Base-by-base conservation (phyloP, 2,888 invertebrate species). In the Limenitis arthemis region DNA sequence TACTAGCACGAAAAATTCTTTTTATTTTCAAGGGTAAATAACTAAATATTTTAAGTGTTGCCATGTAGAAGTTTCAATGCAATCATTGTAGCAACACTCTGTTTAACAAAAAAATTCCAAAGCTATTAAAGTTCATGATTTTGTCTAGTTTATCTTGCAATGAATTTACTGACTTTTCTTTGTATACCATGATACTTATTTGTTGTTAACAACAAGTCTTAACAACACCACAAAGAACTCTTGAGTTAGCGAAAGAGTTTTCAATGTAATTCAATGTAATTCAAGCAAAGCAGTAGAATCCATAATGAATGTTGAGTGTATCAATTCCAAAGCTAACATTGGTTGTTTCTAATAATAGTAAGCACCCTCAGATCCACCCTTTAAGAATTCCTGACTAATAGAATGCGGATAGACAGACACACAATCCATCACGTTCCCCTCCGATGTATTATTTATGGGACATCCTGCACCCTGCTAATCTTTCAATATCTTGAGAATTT, bases 401-500 rank as follows among this genome's bases (percentile, higher is more conserved):
- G 85, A 86, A 86, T 80, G 78, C 74, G 80, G 74, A 82, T 76
- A 78, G 72, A 75, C 70, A 73, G 82, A 79, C 79, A 79, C 74
- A 77, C 81, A 72, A 86, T 86, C 85, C 82, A 86, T 86, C 85
- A 86, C 79, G 44, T 59, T 77, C 83, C 82, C 77, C 75, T 72
- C 73, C 82, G 70, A 84, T 85, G 84, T 84, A 84, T 85, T 85
- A 85, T 85, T 85, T 85, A 85, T 84, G 72, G 84, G 78, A 79
- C 82, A 80, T 77, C 72, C 74, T 72, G 72, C 63, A 77, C 79
- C 79, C 76, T 76, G 83, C 82, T 86, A 85, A 86, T 85, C 85
- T 84, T 85, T 84, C 85, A 84, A 85, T 86, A 85, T 86, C 85
- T 83, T 78, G 75, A 83, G 77, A 81, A 81, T 80, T 83, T 79